These are phyloP conservation scores for Siphonodentalium dalli DNA, from an alignment of 2,888 invertebrate genomes.

Conservation along the genomic window DNA sequence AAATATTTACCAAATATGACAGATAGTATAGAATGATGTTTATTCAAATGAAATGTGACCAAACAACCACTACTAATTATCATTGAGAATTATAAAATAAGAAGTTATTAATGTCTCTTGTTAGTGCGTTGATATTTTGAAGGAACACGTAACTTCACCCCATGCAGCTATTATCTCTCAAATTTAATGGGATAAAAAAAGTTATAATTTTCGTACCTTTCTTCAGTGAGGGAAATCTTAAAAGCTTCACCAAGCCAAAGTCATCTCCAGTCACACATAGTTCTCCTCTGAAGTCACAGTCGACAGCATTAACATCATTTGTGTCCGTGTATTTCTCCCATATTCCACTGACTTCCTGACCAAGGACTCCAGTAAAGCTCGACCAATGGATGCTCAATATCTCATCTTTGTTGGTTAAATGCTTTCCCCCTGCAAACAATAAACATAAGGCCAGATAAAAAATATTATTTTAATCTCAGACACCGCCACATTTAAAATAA, in stretches of 20 bases:
- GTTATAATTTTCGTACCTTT: constrained; percentile 58
- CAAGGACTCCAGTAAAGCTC: constrained; percentile 64
- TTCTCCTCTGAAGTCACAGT: constrained; percentile 56
- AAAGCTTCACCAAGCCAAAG: constrained; percentile 65
- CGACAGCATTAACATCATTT: constrained; percentile 64
- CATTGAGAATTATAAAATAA: too few species aligned
- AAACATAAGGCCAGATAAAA: neutral
- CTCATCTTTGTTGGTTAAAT: constrained; percentile 60
- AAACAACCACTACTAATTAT: too few species aligned
- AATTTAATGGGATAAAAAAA: neutral
- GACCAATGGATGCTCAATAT: constrained; percentile 59
- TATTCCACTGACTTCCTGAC: constrained; percentile 63
- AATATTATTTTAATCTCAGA: neutral
- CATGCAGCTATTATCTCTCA: neutral
- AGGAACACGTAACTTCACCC: too few species aligned
- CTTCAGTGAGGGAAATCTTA: constrained; percentile 61
- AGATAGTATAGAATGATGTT: too few species aligned
- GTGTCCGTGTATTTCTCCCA: constrained; percentile 66
- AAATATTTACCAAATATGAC: too few species aligned
- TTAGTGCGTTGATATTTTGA: neutral
- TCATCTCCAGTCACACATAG: constrained; percentile 64
- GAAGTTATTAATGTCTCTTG: neutral
- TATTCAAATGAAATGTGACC: too few species aligned
- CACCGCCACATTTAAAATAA: too few species aligned
- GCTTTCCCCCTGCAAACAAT: constrained; percentile 56